Evolutionary conservation across 2,113 vertebrate species (phyloP).

Genomic region (Sinocyclocheilus rhinocerous): DNA sequence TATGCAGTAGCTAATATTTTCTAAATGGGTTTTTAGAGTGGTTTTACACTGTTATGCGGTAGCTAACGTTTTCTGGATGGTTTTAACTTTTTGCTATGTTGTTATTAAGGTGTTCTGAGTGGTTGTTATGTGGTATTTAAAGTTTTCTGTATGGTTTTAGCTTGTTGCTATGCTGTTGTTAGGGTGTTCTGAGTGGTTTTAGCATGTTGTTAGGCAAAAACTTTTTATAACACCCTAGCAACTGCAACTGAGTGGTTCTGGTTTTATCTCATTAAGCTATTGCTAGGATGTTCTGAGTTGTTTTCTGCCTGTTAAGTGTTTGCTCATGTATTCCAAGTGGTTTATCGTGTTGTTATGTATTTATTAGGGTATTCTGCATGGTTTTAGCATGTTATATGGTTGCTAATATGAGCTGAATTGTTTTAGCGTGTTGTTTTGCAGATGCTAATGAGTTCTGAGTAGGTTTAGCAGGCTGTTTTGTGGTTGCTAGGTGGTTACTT

Average conservation of each 20-base stretch:
- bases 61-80: too few species aligned
- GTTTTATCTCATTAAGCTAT: background rate
- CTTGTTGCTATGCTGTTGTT: background rate
- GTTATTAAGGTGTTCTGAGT: too few species aligned
- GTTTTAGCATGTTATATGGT: background rate
- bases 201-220: background rate
- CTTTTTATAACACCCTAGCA: background rate
- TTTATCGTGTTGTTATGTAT: background rate
- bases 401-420: background rate
- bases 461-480: background rate
- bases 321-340: background rate
- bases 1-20: too few species aligned
- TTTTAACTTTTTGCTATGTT: too few species aligned
- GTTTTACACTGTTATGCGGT: background rate
- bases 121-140: too few species aligned
- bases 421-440: background rate
- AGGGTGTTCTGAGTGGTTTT: background rate
- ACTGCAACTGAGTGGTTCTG: background rate
- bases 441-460: background rate
- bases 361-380: background rate
- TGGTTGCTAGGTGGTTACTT: background rate
- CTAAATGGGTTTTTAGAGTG: too few species aligned
- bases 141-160: background rate
- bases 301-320: too few species aligned
- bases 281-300: background rate